Percentiles rank a stretch among this genome's conserved stretches.
These are phyloP conservation scores for Nothobranchius kuhntae DNA, from an alignment of 2,113 vertebrate species.

Conservation along the genomic window DNA sequence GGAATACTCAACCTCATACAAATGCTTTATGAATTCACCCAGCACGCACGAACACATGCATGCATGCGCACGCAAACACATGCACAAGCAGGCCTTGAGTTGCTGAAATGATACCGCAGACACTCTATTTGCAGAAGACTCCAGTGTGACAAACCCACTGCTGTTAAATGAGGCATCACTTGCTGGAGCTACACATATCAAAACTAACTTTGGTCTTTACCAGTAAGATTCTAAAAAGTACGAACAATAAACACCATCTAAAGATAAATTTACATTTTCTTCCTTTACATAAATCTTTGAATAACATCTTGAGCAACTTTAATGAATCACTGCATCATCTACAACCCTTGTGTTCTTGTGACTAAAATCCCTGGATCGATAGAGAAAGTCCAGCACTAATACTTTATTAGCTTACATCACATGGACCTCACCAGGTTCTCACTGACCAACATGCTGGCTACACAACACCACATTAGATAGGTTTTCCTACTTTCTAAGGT, in stretches of 20 bases:
- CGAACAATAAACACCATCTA: background rate
- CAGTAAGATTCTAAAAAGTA: constrained; percentile 12
- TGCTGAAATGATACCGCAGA: constrained; percentile 20
- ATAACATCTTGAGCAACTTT: too few species aligned
- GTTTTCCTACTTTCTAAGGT: background rate
- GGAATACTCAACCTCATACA: constrained; percentile 43
- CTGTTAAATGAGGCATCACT: background rate
- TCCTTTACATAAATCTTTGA: too few species aligned
- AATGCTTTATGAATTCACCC: constrained; percentile 23
- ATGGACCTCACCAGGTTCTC: background rate
- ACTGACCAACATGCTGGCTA: background rate
- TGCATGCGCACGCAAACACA: background rate
- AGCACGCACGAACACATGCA: too few species aligned
- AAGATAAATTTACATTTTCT: too few species aligned
- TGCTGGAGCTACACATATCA: constrained; percentile 7
- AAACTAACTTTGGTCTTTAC: constrained; percentile 13
- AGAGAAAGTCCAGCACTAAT: background rate
- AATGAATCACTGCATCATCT: too few species aligned
- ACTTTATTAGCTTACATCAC: background rate
- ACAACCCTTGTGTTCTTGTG: background rate
- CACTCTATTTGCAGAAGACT: constrained; percentile 10
- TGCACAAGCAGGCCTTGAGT: constrained; percentile 10
- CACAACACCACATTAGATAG: background rate
- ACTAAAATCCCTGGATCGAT: background rate
- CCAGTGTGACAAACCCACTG: background rate